Evolutionary conservation across 1,140 invertebrate genomes (phyloP).

Genomic region (Zophobas morio): DNA sequence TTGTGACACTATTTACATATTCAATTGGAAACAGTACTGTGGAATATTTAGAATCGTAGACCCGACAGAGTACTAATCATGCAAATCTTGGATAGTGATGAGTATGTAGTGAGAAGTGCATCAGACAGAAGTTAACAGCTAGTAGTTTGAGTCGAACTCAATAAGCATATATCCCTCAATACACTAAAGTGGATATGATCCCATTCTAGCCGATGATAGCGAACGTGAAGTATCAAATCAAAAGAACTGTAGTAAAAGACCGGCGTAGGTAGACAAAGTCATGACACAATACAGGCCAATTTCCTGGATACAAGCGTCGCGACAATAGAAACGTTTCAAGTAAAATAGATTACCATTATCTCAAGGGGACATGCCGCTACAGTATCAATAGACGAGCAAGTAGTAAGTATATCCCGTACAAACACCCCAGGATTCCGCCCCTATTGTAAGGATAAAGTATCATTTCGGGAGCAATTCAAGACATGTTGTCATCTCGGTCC

Average conservation of each 20-base stretch:
- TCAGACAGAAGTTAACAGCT: no score
- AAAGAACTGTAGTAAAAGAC: not conserved
- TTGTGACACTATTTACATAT: no score
- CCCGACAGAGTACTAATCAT: no score
- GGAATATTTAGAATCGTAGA: no score
- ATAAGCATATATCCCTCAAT: no score
- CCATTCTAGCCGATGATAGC: no score
- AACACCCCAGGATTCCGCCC: conserved; percentile 49
- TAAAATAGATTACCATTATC: conserved; percentile 43
- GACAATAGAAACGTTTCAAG: conserved; percentile 41
- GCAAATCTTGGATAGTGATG: no score
- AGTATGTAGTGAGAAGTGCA: no score
- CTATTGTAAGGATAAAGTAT: conserved; percentile 54
- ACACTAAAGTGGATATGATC: no score
- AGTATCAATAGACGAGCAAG: conserved; percentile 48
- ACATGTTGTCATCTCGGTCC: conserved; percentile 48
- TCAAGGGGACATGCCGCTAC: conserved; percentile 41
- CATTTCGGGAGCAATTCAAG: conserved; percentile 49
- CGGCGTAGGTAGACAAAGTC: conserved; percentile 24
- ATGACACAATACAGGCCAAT: conserved; percentile 34
- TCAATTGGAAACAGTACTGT: no score
- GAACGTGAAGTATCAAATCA: not conserved
- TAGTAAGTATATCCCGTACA: conserved; percentile 44
- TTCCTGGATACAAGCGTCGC: conserved; percentile 34
- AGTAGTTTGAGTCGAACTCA: no score